Percentiles rank a stretch among this genome's conserved stretches.
phyloP scores from a whole-genome alignment of 2,113 vertebrate genomes.

The Apistogramma diplotaenia region DNA sequence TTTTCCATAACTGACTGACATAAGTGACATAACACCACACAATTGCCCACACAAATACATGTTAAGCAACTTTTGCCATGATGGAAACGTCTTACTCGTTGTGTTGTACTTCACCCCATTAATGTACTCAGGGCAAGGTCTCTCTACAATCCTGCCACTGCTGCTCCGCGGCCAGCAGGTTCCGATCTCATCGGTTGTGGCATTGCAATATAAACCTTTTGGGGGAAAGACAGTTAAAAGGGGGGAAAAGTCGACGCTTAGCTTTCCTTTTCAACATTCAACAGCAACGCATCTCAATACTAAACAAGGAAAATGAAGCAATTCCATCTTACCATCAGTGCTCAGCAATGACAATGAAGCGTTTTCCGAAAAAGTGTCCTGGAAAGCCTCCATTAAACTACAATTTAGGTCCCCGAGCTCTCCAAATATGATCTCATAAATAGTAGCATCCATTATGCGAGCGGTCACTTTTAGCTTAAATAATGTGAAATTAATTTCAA shows the following conservation, averaged over 20 bases:
- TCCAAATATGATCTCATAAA: constrained; percentile 83
- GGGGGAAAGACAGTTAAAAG: background rate
- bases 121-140: constrained; percentile 94
- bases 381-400: constrained; percentile 83
- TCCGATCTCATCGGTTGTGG: constrained; percentile 94
- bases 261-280: background rate
- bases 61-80: constrained; percentile 17
- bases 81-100: constrained; percentile 83
- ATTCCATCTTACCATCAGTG: constrained; percentile 83
- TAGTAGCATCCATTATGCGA: constrained; percentile 78
- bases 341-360: constrained; percentile 76
- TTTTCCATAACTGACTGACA: background rate
- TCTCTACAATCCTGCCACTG: constrained; percentile 86
- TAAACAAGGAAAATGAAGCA: background rate
- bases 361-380: constrained; percentile 83
- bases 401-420: constrained; percentile 89
- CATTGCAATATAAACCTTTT: constrained; percentile 88
- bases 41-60: background rate
- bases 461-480: background rate
- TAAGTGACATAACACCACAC: background rate
- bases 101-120: constrained; percentile 98
- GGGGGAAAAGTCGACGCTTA: background rate
- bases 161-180: constrained; percentile 95
- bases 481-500: background rate
- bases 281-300: background rate